Evolutionary conservation across 2,888 invertebrate species (phyloP).

Genomic region (Trichopoda pennipes): DNA sequence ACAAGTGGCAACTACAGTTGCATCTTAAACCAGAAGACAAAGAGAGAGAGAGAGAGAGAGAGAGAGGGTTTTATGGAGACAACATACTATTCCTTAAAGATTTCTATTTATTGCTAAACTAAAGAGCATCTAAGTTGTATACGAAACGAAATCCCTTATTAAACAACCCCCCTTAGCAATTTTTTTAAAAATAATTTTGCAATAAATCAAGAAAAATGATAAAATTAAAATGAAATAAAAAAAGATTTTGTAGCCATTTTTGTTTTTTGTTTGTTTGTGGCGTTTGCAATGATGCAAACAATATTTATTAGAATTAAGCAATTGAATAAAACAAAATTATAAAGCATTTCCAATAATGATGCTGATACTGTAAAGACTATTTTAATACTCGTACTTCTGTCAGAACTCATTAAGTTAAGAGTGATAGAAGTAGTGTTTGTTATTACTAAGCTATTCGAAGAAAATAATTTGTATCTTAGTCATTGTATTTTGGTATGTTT

Average conservation of each 20-base stretch:
- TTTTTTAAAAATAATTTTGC: not conserved
- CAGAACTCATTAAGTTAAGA: constrained; percentile 17
- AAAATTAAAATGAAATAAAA: constrained; percentile 7
- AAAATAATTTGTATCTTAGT: constrained; percentile 72
- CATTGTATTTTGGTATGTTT: constrained; percentile 72
- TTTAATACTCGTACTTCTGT: constrained; percentile 23
- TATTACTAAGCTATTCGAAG: constrained; percentile 12
- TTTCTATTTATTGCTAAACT: no score
- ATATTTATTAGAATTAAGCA: constrained; percentile 64
- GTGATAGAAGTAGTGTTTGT: constrained; percentile 56
- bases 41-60: no score
- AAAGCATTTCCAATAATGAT: constrained; percentile 26
- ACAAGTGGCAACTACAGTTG: no score
- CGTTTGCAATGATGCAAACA: constrained; percentile 56
- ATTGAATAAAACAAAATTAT: constrained; percentile 48
- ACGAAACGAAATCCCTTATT: no score
- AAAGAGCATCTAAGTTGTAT: no score
- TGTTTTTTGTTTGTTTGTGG: constrained; percentile 49
- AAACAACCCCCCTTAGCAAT: not conserved
- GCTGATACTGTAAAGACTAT: constrained; percentile 4
- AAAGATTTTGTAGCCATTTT: constrained; percentile 46
- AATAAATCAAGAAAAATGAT: constrained; percentile 15
- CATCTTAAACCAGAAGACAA: no score
- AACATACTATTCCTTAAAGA: no score
- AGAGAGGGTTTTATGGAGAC: no score